Evolutionary conservation across 2,888 invertebrate genomes (phyloP), one percentile per base, ranked within the genome.

Genomic region (Oeneis ivallda): DNA sequence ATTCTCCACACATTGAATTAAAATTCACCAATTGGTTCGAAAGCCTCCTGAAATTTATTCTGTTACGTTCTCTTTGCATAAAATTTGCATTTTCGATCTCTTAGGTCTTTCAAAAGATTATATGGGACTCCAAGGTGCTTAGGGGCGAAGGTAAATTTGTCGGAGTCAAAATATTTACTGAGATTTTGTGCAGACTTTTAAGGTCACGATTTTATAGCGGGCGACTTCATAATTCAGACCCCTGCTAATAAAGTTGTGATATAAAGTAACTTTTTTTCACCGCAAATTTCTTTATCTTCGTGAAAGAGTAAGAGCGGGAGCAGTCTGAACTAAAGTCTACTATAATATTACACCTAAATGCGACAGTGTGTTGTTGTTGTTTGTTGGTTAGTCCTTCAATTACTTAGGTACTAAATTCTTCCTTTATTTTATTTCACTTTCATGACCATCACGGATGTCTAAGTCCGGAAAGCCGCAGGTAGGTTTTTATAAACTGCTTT

Each of bases 41-140:
- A 50, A 63, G 66, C 70, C n/a, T 17, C 72, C 79, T 78, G 74
- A 85, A 86, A 86, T 86, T 86, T 80, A 81, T 84, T 82, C 81
- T 79, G 82, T 64, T 64, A 58, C 59, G 59, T 52, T 52, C 80
- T 82, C 87, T 87, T 87, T 86, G 83, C 88, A 87, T 87, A 87
- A 86, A 87, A 89, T 89, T 89, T 86, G 85, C 89, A 88, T 89
- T 87, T 89, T 88, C 87, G 87, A 88, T 86, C 79, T 77, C 71
- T 77, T 77, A 77, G 79, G 77, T 77, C 81, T 82, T 79, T 71
- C 72, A 76, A 83, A 81, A 84, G 83, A 83, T 82, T 81, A 80
- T 79, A 77, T 76, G 75, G 75, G 74, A 71, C 75, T 74, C 72
- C 66, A 70, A 68, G 71, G 73, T 73, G 75, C 77, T 82, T 79